These are phyloP conservation scores for Mormyrus hasselquistii DNA, from an alignment of 2,797 vertebrate species.

Conservation along the genomic window DNA sequence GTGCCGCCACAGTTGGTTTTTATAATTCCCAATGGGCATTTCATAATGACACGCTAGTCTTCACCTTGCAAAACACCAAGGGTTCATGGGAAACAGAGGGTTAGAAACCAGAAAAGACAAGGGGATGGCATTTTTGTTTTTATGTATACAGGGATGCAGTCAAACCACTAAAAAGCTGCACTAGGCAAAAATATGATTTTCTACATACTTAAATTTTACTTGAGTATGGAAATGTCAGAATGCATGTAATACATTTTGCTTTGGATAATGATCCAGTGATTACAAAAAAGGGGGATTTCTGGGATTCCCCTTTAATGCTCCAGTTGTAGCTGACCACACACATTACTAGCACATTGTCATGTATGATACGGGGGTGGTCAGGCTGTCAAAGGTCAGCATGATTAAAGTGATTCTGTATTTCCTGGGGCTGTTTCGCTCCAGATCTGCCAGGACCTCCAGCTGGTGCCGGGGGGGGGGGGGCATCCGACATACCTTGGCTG, in stretches of 20 bases:
- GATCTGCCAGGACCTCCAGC: not conserved
- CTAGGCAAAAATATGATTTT: not conserved
- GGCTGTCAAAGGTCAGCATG: not conserved
- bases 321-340: not conserved
- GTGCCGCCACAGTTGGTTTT: not conserved
- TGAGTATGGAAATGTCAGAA: not conserved
- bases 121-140: not conserved
- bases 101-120: not conserved
- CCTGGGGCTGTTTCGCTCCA: not conserved
- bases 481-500: slow-evolving; percentile 72
- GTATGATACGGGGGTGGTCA: not conserved
- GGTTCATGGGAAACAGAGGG: not conserved
- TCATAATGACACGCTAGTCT: not conserved
- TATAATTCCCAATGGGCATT: not conserved
- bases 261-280: not conserved
- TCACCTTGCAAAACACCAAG: not conserved
- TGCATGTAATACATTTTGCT: not conserved
- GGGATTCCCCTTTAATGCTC: not conserved
- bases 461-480: not conserved
- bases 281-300: not conserved
- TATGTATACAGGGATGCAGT: not conserved
- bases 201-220: not conserved
- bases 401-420: not conserved
- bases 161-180: not conserved
- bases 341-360: not conserved